Evolutionary conservation across 2,797 vertebrate species (phyloP), one percentile per base, ranked within the genome.

Genomic region (Rhyacichthys aspro): DNA sequence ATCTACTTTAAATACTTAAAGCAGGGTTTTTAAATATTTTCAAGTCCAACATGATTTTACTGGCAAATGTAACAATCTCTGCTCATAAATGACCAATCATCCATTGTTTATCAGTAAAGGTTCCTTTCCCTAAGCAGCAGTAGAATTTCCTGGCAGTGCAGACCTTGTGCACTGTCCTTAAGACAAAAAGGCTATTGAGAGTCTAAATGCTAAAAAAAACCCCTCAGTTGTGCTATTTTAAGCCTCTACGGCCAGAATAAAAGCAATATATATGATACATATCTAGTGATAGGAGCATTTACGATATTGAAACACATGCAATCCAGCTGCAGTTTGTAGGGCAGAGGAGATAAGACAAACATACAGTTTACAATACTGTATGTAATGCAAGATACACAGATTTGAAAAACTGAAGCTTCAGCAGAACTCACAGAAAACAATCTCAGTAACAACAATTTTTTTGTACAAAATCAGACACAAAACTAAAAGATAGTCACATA

Each of bases 231-330:
- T 39, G 43, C 14, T 17, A 2, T 19, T 59, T 61, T 55, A 47
- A 68, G 63, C 19, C 44, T 63, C 49, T 39, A 17, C 41, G 43
- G 64, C 42, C 34, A 39, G 43, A 43, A 47, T 47, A 43, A 63
- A 28, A 54, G 67, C 47, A 76, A 68, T 46, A 74, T 32, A 60
- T 9, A 16, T 73, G 63, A 82, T 79, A 64, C 28, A 63, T 23
- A 85, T 83, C 70, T 47, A 37, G 11, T 14, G 65, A 82, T 69
- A 64, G 67, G 23, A 59, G 36, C 54, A 36, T 28, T 56, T 38
- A 62, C 43, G 69, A 33, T 55, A 59, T 59, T 37, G 67, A 55
- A 62, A 48, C 56, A 55, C 7, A 7, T 48, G 54, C 53, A 59
- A 47, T 36, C 4, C 17, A 63, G 19, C 45, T 28, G 43, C 16